Base-by-base conservation (phyloP, 2,888 invertebrate genomes). In the Rotaria sp. region DNA sequence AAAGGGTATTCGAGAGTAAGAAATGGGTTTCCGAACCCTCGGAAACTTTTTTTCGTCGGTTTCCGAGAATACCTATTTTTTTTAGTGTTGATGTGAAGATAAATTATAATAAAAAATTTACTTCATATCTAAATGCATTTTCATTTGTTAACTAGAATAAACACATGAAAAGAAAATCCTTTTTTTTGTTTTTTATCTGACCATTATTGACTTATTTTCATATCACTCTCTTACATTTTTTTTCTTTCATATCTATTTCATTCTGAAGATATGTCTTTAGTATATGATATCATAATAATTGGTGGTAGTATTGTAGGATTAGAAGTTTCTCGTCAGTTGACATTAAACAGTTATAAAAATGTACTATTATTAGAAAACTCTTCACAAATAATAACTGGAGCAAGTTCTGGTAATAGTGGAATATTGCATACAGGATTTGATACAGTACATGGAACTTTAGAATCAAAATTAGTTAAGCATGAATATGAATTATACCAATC, bases 391-490 rank as follows among this genome's bases (percentile, higher is more conserved):
- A 85, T 89, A n/a, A 87, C 88, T 8, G 89, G 88, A 85, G 89
- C 89, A 0, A 90, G 89, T 87, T 88, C 88, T 75, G 90, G 90
- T 84, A 90, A 90, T 88, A 90, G 90, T 88, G 90, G 89, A 0
- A 89, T 89, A 88, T 85, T 89, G 45, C 89, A 89, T 85, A 89
- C 89, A 41, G 90, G 90, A 2, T 90, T 89, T 87, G 90, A 90
- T 88, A 88, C 89, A 18, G 87, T 88, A 21, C 86, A 87, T 15
- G 7, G 26, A 26, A 52, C 67, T 5, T 74, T 74, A 38, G 74
- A 74, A 74, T 45, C 45, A 24, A 84, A 55, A 41, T 38, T 59
- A 41, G 87, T 89, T 26, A 11, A 38, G 38, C 74, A 38, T 74
- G 74, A 38, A 21, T 74, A 74, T 74, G 35, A 74, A 35, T 38